Conservation (phyloP, 2,888 invertebrate genomes). For the Hyles lineata region DNA sequence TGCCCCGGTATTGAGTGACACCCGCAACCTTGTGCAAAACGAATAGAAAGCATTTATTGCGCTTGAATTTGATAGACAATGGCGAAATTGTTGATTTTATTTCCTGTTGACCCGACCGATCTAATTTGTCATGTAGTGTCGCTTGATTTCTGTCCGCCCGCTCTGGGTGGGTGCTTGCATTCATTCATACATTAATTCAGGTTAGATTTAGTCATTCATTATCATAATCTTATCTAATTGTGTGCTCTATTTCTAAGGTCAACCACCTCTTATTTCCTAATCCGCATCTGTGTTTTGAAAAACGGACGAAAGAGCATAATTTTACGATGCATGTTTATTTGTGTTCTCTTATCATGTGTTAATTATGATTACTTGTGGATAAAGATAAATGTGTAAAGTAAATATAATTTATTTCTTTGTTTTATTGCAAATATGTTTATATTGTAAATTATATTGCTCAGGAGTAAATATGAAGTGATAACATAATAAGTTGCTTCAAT, state of each 20-base stretch:
- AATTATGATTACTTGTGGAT: background rate
- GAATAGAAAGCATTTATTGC: slow-evolving; percentile 77
- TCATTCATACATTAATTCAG: slow-evolving; percentile 26
- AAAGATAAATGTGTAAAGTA: background rate
- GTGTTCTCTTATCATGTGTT: slow-evolving; percentile 3
- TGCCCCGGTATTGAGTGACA: slow-evolving; percentile 73
- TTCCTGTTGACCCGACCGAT: slow-evolving; percentile 27
- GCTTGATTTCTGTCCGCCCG: slow-evolving; percentile 6
- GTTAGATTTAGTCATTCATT: slow-evolving; percentile 27
- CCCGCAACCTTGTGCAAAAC: slow-evolving; percentile 74
- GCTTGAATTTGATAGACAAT: slow-evolving; percentile 68
- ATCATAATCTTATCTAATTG: slow-evolving; percentile 26
- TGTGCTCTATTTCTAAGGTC: slow-evolving; percentile 27
- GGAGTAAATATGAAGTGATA: background rate
- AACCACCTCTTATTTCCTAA: slow-evolving; percentile 20
- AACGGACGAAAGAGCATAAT: background rate
- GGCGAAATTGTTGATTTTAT: slow-evolving; percentile 48
- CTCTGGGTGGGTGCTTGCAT: slow-evolving; percentile 25
- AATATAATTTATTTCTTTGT: background rate
- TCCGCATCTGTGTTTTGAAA: background rate
- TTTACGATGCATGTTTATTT: background rate
- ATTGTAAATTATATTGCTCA: background rate
- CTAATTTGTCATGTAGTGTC: slow-evolving; percentile 25
- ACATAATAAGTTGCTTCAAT: background rate
- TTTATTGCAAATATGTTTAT: background rate